Conservation (phyloP, 2,113 vertebrate genomes). For the Seriola quinqueradiata region DNA sequence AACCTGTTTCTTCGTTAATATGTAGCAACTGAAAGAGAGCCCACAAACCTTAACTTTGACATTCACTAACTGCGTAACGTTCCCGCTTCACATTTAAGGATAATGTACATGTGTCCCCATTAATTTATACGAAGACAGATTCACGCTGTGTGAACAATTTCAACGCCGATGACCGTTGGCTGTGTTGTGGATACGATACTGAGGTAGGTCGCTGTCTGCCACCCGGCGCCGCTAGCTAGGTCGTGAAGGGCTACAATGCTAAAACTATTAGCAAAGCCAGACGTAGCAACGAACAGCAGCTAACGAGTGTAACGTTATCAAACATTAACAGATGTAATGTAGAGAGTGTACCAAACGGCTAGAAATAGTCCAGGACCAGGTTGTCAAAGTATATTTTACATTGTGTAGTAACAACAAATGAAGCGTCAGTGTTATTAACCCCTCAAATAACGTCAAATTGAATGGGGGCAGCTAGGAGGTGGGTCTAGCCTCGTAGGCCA, state of each 20-base stretch:
- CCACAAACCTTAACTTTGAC: constrained; percentile 16
- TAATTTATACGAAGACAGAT: not conserved
- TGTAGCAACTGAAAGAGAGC: constrained; percentile 55
- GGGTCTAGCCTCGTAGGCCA: constrained; percentile 68
- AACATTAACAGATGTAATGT: not conserved
- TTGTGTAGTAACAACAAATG: not conserved
- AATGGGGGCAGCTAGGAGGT: constrained; percentile 49
- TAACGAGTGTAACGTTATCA: not conserved
- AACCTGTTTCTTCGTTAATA: constrained; percentile 66
- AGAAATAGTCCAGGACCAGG: not conserved
- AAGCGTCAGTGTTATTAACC: not conserved
- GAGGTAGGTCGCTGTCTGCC: constrained; percentile 68
- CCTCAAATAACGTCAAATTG: constrained; percentile 23
- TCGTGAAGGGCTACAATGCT: constrained; percentile 33
- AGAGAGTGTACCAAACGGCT: too few species aligned
- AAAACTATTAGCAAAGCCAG: constrained; percentile 47
- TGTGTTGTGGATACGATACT: constrained; percentile 52
- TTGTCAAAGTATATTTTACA: not conserved
- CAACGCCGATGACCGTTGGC: constrained; percentile 16
- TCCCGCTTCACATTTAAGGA: not conserved
- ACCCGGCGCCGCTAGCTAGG: constrained; percentile 29
- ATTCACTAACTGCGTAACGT: not conserved
- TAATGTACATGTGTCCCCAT: not conserved
- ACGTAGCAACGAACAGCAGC: not conserved
- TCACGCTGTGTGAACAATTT: constrained; percentile 19